Percentiles rank a stretch among this genome's conserved stretches.
These are phyloP conservation scores for Limnothrissa miodon DNA, from an alignment of 2,113 vertebrate species.

Conservation along the genomic window DNA sequence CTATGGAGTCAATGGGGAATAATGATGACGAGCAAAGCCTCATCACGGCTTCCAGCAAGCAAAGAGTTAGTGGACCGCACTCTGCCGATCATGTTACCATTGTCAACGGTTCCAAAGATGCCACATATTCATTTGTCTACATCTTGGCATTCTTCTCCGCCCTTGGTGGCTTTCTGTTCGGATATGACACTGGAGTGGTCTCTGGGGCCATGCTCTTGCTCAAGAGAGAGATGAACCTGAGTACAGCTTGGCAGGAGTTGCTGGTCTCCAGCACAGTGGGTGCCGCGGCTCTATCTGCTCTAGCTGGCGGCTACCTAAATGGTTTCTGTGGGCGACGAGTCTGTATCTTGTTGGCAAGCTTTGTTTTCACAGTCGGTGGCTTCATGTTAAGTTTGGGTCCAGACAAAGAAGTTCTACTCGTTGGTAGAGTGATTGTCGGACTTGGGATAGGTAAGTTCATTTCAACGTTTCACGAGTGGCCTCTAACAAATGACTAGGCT, in stretches of 20 bases:
- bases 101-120: background rate
- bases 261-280: conserved; percentile 91
- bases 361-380: conserved; percentile 81
- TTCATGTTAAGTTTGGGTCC: conserved; percentile 73
- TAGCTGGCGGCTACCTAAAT: conserved; percentile 82
- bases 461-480: background rate
- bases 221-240: conserved; percentile 86
- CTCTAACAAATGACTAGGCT: no score
- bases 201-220: conserved; percentile 94
- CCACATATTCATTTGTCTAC: conserved; percentile 76
- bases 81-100: background rate
- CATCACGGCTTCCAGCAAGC: conserved; percentile 64
- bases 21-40: conserved; percentile 71
- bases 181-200: conserved; percentile 96
- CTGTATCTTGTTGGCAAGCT: conserved; percentile 87
- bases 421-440: conserved; percentile 85
- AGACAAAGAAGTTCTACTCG: conserved; percentile 81
- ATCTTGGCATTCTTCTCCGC: conserved; percentile 80
- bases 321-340: conserved; percentile 78
- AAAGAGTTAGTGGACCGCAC: conserved; percentile 62
- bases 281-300: conserved; percentile 84
- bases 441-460: conserved; percentile 87
- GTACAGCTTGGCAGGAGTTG: conserved; percentile 90
- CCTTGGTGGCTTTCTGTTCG: conserved; percentile 92
- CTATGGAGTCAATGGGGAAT: conserved; percentile 72